Percentiles rank a stretch among this genome's conserved stretches.
Evolutionary conservation across 2,888 invertebrate genomes (phyloP).

Genomic region (Tanaodytes sp.): DNA sequence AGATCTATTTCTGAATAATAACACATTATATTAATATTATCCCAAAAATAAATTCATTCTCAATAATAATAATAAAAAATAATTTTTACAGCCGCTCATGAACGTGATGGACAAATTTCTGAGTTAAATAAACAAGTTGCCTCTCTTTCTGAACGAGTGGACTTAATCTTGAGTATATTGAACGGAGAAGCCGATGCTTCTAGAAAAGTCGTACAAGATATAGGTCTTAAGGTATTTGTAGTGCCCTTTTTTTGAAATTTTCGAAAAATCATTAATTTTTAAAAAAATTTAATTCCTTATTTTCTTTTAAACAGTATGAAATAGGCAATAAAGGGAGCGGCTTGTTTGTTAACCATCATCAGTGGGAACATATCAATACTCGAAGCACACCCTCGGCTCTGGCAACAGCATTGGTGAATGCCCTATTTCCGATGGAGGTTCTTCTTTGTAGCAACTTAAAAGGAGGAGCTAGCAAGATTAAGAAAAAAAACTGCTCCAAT

Average conservation of each 20-base stretch:
- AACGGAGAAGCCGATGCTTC: conserved; percentile 5
- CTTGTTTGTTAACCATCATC: neutral
- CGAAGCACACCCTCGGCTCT: conserved; percentile 7
- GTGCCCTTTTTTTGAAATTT: neutral
- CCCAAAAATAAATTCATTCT: neutral
- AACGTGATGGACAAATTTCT: conserved; percentile 4
- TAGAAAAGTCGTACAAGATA: neutral
- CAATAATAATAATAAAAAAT: neutral
- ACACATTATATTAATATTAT: neutral
- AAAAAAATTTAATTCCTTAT: neutral
- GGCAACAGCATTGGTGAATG: conserved; percentile 18
- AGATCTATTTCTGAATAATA: neutral
- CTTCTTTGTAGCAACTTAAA: conserved; percentile 22
- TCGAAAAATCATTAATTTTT: conserved; percentile 1
- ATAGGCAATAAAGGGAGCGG: conserved; percentile 16
- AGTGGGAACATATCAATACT: conserved; percentile 14
- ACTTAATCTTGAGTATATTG: conserved; percentile 11
- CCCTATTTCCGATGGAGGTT: conserved; percentile 14
- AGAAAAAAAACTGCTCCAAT: neutral
- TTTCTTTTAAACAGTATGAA: conserved; percentile 20
- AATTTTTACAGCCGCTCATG: neutral
- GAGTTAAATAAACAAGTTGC: conserved; percentile 1
- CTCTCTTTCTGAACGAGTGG: neutral
- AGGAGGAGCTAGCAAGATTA: conserved; percentile 19
- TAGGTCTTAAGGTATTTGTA: conserved; percentile 2